These are phyloP conservation scores for Daboia siamensis DNA, from an alignment of 2,113 vertebrate genomes.

Conservation along the genomic window DNA sequence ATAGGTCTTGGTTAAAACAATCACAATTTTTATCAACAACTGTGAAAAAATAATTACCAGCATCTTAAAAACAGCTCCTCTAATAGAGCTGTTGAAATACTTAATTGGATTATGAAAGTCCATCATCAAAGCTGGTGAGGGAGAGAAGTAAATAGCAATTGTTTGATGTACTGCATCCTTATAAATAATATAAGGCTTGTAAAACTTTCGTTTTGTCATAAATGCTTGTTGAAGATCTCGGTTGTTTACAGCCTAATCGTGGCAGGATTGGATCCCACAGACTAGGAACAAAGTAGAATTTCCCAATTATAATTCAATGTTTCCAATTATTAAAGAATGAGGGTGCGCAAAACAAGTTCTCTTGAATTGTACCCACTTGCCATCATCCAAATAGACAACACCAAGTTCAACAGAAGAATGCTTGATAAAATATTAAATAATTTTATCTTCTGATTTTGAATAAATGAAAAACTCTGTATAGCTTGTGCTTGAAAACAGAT, in stretches of 20 bases:
- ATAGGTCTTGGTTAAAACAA: not conserved
- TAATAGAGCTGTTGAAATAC: not conserved
- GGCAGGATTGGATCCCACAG: not conserved
- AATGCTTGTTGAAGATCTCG: too few relatives aligned
- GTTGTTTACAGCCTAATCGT: not conserved
- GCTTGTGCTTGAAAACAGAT: too few relatives aligned
- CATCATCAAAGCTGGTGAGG: not conserved
- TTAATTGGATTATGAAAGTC: not conserved
- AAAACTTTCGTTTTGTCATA: not conserved
- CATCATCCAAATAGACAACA: not conserved
- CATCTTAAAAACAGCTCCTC: not conserved
- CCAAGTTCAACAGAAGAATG: not conserved
- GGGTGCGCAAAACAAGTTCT: not conserved
- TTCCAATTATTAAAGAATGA: not conserved
- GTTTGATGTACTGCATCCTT: not conserved
- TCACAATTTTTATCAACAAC: not conserved
- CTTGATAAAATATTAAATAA: too few relatives aligned
- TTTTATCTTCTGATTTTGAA: not conserved
- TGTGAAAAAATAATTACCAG: not conserved
- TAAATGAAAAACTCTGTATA: too few relatives aligned
- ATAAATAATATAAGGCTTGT: not conserved
- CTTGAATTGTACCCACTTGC: not conserved
- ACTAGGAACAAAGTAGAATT: not conserved
- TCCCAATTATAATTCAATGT: not conserved
- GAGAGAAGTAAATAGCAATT: not conserved